Evolutionary conservation across 2,888 invertebrate species (phyloP).

Genomic region (Melinaea marsaeus): DNA sequence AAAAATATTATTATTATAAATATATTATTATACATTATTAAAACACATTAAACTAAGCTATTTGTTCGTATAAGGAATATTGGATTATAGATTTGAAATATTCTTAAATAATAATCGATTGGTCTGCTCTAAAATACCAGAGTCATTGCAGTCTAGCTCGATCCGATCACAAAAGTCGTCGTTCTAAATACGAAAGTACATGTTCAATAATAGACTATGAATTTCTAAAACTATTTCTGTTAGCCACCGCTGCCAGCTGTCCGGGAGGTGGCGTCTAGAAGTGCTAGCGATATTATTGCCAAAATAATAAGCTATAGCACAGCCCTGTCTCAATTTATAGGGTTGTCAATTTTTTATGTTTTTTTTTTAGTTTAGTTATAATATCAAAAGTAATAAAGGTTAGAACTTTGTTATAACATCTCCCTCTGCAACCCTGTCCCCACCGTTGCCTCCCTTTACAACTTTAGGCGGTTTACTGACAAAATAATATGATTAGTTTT

Average conservation of each 20-base stretch:
- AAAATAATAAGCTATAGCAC: conserved; percentile 61
- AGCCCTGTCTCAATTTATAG: conserved; percentile 40
- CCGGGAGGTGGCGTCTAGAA: conserved; percentile 49
- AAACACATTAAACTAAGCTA: too few relatives aligned
- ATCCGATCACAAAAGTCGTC: conserved; percentile 49
- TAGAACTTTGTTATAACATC: too few relatives aligned
- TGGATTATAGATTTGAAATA: too few relatives aligned
- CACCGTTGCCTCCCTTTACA: neutral
- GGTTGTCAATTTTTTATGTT: conserved; percentile 32
- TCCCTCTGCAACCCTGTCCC: neutral
- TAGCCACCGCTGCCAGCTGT: conserved; percentile 51
- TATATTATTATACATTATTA: too few relatives aligned
- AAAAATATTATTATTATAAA: too few relatives aligned
- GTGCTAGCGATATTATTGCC: conserved; percentile 65
- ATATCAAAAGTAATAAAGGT: too few relatives aligned
- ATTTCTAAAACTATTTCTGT: conserved; percentile 69
- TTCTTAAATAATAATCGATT: neutral
- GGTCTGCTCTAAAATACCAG: neutral
- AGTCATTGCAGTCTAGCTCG: conserved; percentile 18
- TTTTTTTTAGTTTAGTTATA: conserved; percentile 1
- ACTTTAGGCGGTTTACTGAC: conserved; percentile 1
- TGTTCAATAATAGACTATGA: conserved; percentile 64
- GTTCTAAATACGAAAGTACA: conserved; percentile 55
- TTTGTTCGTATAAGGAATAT: too few relatives aligned
- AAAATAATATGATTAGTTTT: conserved; percentile 1